Evolutionary conservation across 2,888 invertebrate genomes (phyloP), one percentile per base, ranked within the genome.

Genomic region (Pseudanteris insignis): DNA sequence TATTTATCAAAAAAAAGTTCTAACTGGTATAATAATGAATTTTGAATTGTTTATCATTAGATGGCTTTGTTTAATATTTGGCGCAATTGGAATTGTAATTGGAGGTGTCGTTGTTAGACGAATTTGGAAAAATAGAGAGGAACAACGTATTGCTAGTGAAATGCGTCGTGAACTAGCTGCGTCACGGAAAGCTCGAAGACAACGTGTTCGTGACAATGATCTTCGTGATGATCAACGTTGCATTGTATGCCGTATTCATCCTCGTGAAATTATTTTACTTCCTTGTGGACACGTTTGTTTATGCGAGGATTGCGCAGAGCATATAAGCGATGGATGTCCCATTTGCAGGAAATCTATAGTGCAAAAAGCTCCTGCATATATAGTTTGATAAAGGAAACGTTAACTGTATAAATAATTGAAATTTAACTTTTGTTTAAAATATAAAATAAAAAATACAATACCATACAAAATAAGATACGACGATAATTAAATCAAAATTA

Each of bases 221-320:
- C 81, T 90, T 11, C 77, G 65, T 61, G 87, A 85, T 15, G 85
- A 84, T 77, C 90, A 88, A 70, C 80, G 88, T 6, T 95, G 94
- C 74, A 90, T 94, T 12, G 90, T 94, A n/a, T 95, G 95, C 79
- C 84, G 89, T 25, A 86, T 85, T 51, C 92, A 92, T 82, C 91
- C 91, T 0, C 89, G 91, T 70, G 93, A 94, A 87, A 88, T 93
- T 28, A 90, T 94, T 68, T 80, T 94, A 44, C 80, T 95, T 60
- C 92, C 94, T 0, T 95, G 95, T 79, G 94, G 94, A 0, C 95
- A 95, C 77, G 90, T 94, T 3, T 94, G 94, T 71, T 81, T 94
- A 15, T 95, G 95, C 75, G 91, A 91, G 77, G 91, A 94, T 77
- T 95, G 95, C 76, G 78, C 83, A 1, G 86, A 88, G 63, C 86